phyloP scores from a whole-genome alignment of 1,140 invertebrate genomes.

The Rhyacophila brunnea region DNA sequence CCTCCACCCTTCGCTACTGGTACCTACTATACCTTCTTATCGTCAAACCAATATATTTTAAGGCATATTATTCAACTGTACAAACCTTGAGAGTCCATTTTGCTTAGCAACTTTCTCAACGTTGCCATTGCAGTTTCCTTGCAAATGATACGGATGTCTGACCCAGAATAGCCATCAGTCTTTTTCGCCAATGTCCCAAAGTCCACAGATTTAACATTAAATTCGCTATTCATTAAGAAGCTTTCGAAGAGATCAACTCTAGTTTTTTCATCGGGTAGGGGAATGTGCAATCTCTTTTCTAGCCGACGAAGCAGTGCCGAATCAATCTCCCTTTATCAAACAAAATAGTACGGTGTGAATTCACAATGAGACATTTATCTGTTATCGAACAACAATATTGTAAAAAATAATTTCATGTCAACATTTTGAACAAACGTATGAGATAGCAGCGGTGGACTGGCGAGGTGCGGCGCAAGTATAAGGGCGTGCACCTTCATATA shows the following conservation, averaged over 20 bases:
- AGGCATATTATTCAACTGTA: too few relatives aligned
- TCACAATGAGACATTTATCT: too few relatives aligned
- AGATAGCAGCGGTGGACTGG: too few relatives aligned
- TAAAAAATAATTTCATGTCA: too few relatives aligned
- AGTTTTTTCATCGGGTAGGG: constrained; percentile 67
- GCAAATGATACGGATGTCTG: constrained; percentile 84
- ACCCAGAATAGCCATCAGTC: constrained; percentile 81
- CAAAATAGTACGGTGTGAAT: too few relatives aligned
- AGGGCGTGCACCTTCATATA: too few relatives aligned
- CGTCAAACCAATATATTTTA: too few relatives aligned
- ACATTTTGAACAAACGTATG: too few relatives aligned
- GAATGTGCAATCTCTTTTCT: constrained; percentile 84
- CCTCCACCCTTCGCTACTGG: too few relatives aligned
- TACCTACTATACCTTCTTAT: too few relatives aligned
- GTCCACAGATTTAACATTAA: constrained; percentile 41
- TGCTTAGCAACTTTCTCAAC: constrained; percentile 40
- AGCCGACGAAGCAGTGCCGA: constrained; percentile 82
- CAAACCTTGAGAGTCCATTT: neutral
- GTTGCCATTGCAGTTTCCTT: constrained; percentile 78
- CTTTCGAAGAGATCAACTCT: constrained; percentile 67
- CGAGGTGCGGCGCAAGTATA: too few relatives aligned
- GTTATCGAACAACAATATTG: too few relatives aligned
- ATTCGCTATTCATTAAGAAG: constrained; percentile 51
- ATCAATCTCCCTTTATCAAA: constrained; percentile 74
- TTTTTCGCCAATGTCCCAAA: constrained; percentile 58